Evolutionary conservation across 2,113 vertebrate species (phyloP), one percentile per base, ranked within the genome.

Genomic region (Leuciscus idus): DNA sequence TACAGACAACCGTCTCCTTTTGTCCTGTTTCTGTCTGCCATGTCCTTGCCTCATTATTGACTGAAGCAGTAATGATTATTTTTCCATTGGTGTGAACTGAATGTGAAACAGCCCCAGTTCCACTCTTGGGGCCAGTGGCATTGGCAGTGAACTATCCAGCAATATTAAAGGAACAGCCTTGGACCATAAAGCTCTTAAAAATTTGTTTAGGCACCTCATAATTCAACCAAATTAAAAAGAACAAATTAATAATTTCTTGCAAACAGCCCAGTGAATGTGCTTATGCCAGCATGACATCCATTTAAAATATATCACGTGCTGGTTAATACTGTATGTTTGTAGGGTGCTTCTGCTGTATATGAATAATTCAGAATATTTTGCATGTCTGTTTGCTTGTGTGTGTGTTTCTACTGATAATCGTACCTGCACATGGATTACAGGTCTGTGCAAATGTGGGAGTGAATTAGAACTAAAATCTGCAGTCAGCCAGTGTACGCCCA

Each of bases 11-110:
- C 17, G 13, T 62, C 57, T 68, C 50, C 68, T 78, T 87, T 87
- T 88, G 73, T 88, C 62, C 80, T 80, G 6, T 84, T 76, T 86
- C 88, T 81, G 33, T 74, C 19, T 77, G n/a, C 50, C 11, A 78
- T 85, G 83, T 87, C 68, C 77, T 90, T 86, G 39, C 90, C 85
- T 84, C 64, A 62, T 86, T 89, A 83, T 86, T 88, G 87, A 89
- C 87, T 62, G 72, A 61, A 70, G 59, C 19, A 61, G 70, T 89
- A 84, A 88, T 48, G 76, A 83, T 55, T 21, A 70, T 80, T 77
- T 70, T 50, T 88, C 88, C 33, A 64, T 55, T 59, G 73, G 52
- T 87, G 72, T 74, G 26, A 83, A 80, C 62, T 85, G 72, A 83
- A 85, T 90, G 28, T 72, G 33, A 85, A 86, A 30, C 39, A 50